Evolutionary conservation across 2,888 invertebrate genomes (phyloP).

Genomic region (Syritta pipiens): DNA sequence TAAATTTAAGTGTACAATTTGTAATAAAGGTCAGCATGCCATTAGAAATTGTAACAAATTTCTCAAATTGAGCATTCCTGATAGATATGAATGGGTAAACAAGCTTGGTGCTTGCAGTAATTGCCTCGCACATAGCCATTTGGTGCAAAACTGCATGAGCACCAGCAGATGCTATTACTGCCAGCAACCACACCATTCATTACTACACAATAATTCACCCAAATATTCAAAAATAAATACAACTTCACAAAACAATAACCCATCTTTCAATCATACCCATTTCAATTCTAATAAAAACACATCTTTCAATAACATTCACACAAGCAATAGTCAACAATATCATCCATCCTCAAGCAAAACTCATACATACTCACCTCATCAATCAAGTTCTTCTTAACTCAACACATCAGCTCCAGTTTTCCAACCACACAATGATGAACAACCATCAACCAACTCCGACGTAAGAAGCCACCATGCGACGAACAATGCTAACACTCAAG

Average conservation of each 20-base stretch:
- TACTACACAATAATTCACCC: background rate
- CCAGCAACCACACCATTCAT: slow-evolving; percentile 4
- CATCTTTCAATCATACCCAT: background rate
- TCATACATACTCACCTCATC: too few relatives aligned
- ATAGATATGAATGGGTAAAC: background rate
- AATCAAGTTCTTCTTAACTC: too few relatives aligned
- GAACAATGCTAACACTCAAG: slow-evolving; percentile 8
- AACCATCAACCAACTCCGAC: background rate
- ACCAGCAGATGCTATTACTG: background rate
- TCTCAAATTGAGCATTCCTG: slow-evolving; percentile 11
- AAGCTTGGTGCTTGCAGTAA: background rate
- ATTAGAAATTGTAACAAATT: slow-evolving; percentile 10
- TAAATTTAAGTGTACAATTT: too few relatives aligned
- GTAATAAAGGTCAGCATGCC: slow-evolving; percentile 3
- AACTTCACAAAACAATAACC: background rate
- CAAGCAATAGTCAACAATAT: background rate
- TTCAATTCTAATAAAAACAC: background rate
- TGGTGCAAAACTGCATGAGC: background rate
- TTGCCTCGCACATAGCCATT: slow-evolving; percentile 3
- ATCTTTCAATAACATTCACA: background rate
- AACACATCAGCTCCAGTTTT: background rate
- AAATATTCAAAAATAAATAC: background rate
- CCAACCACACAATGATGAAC: background rate
- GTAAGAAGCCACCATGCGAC: background rate
- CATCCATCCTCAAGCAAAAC: background rate